A percentile compares a stretch with the other conserved stretches of the same genome.
These are phyloP conservation scores for Amazona finschi DNA, from an alignment of 2,797 vertebrate genomes.

Conservation along the genomic window DNA sequence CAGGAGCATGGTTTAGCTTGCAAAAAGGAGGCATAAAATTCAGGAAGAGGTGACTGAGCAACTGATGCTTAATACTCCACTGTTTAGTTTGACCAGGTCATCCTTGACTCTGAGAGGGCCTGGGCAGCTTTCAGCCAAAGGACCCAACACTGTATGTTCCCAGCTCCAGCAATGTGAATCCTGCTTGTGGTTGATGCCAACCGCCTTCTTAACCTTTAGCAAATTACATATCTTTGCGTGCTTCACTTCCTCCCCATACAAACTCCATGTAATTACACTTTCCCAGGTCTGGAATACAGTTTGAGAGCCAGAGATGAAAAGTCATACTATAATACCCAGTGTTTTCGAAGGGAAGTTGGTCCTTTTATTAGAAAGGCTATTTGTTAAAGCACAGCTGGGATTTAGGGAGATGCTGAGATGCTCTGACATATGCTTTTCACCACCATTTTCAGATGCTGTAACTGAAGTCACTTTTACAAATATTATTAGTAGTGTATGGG, in stretches of 20 bases:
- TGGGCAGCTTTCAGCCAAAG: neutral
- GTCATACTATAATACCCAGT: neutral
- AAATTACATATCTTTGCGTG: neutral
- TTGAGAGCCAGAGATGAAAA: neutral
- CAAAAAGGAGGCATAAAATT: neutral
- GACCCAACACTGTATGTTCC: neutral
- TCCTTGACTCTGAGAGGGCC: neutral
- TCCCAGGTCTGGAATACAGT: neutral
- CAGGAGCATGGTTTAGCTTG: neutral
- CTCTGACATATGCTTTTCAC: neutral
- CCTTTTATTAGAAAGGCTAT: neutral
- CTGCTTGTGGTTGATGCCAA: rapidly evolving
- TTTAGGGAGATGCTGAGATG: neutral
- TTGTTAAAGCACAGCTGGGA: neutral
- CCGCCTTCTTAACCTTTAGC: neutral
- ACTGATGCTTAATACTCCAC: neutral
- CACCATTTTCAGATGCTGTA: neutral
- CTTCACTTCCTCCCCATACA: neutral
- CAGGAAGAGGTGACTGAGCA: neutral
- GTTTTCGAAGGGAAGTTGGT: neutral
- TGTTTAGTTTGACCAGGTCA: neutral
- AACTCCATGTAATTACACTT: neutral
- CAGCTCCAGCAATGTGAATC: neutral
- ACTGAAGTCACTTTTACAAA: constrained; percentile 25
- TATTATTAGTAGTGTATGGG: neutral